Conservation (phyloP, 2,113 vertebrate genomes). For the Monopterus albus region DNA sequence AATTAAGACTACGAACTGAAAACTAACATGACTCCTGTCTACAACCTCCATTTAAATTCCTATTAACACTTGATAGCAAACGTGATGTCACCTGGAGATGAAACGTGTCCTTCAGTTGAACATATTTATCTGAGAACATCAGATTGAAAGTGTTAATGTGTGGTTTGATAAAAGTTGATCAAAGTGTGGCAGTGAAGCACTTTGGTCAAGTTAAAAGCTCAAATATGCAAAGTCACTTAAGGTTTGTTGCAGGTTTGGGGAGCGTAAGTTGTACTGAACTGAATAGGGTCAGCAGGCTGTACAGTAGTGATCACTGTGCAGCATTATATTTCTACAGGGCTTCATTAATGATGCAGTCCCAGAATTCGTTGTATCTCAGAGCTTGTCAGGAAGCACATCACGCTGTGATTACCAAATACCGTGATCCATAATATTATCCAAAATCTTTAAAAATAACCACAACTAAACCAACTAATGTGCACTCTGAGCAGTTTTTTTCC, state of each 20-base stretch:
- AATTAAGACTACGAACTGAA: slow-evolving; percentile 35
- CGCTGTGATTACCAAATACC: slow-evolving; percentile 53
- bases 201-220: neutral
- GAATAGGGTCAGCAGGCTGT: slow-evolving; percentile 41
- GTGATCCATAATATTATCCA: slow-evolving; percentile 18
- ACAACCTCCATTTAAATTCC: slow-evolving; percentile 7
- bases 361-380: slow-evolving; percentile 58
- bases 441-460: slow-evolving; percentile 20
- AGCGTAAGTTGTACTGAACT: slow-evolving; percentile 49
- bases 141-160: neutral
- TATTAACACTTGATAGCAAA: slow-evolving; percentile 35
- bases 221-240: neutral
- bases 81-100: slow-evolving; percentile 23
- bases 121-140: no score
- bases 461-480: slow-evolving; percentile 32
- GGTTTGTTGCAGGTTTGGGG: neutral
- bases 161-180: neutral
- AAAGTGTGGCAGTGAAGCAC: neutral
- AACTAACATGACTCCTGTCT: slow-evolving; percentile 37
- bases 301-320: slow-evolving; percentile 51
- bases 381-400: slow-evolving; percentile 51
- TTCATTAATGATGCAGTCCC: slow-evolving; percentile 70
- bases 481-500: slow-evolving; percentile 27
- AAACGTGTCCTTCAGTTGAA: neutral
- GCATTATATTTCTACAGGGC: slow-evolving; percentile 54